Evolutionary conservation across 2,888 invertebrate species (phyloP).

Genomic region (Seladonia tumulorum): DNA sequence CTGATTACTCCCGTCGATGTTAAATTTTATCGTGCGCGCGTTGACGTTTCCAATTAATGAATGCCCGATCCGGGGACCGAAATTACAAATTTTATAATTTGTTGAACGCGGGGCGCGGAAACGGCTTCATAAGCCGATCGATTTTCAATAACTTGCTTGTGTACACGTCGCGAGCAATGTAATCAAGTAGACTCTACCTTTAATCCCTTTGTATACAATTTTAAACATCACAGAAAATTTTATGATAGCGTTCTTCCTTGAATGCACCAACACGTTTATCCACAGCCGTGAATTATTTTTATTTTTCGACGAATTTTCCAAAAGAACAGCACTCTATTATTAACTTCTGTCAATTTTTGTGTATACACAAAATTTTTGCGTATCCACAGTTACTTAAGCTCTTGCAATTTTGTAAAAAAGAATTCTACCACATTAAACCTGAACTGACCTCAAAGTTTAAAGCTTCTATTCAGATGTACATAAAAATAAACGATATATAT

Average conservation of each 20-base stretch:
- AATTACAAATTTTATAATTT: constrained; percentile 51
- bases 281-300: neutral
- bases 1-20: constrained; percentile 44
- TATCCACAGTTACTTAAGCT: too few relatives aligned
- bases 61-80: constrained; percentile 11
- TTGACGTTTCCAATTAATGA: constrained; percentile 44
- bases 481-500: too few relatives aligned
- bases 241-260: neutral
- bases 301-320: neutral
- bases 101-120: neutral
- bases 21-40: constrained; percentile 34
- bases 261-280: neutral
- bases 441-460: too few relatives aligned
- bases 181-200: constrained; percentile 11
- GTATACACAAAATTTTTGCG: neutral
- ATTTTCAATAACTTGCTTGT: constrained; percentile 22
- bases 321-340: neutral
- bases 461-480: too few relatives aligned
- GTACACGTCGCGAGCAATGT: neutral
- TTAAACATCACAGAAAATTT: neutral
- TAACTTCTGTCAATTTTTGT: neutral
- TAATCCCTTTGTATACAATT: neutral
- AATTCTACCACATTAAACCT: neutral
- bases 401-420: too few relatives aligned
- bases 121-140: constrained; percentile 13